phyloP scores from a whole-genome alignment of 2,797 vertebrate genomes.

The Coregonus suidteri region DNA sequence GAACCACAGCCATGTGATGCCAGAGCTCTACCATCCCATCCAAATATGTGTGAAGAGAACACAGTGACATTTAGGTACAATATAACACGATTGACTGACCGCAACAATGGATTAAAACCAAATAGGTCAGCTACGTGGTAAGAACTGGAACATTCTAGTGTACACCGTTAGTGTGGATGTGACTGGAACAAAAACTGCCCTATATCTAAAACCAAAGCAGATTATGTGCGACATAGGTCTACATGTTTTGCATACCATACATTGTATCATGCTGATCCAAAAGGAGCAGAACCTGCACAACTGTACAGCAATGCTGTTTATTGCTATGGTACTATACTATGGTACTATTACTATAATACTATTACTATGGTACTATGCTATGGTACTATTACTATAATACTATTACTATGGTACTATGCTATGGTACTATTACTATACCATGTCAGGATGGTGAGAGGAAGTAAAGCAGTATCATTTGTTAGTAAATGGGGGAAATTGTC shows the following conservation, averaged over 20 bases:
- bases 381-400: neutral
- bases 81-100: neutral
- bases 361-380: too few species aligned
- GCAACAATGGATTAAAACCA: conserved; percentile 18
- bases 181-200: too few species aligned
- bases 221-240: too few species aligned
- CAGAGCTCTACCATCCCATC: conserved; percentile 17
- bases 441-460: neutral
- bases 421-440: neutral
- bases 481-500: neutral
- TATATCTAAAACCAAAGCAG: too few species aligned
- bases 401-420: too few species aligned
- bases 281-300: neutral
- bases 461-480: neutral
- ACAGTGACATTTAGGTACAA: neutral
- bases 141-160: neutral
- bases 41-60: conserved; percentile 41
- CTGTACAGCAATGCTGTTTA: neutral
- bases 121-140: neutral
- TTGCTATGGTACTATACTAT: neutral
- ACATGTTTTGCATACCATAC: too few species aligned
- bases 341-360: too few species aligned
- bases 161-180: neutral
- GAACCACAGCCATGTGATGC: conserved; percentile 39
- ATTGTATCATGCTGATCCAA: neutral